These are phyloP conservation scores for Antechinus flavipes DNA, from an alignment of 2,113 vertebrate genomes.

Conservation along the genomic window DNA sequence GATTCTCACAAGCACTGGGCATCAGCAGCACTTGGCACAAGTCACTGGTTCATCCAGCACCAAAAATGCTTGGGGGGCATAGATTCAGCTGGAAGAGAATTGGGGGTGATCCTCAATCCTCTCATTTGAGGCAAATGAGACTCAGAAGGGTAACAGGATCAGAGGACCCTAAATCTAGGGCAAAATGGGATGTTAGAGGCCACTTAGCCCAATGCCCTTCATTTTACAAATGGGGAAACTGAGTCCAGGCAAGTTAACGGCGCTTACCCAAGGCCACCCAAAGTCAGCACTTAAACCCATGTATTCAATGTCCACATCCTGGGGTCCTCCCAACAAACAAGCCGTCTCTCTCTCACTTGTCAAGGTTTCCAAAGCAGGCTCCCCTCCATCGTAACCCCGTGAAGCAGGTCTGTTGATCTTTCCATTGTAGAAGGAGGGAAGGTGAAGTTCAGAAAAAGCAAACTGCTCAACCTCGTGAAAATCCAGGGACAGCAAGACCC, in stretches of 20 bases:
- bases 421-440: not conserved
- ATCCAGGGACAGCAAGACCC: not conserved
- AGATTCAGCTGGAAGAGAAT: not conserved
- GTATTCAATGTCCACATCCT: not conserved
- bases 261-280: not conserved
- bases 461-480: not conserved
- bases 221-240: not conserved
- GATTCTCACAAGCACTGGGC: not conserved
- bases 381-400: rapidly evolving
- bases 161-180: too few relatives aligned
- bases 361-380: not conserved
- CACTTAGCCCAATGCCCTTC: not conserved
- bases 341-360: not conserved
- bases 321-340: not conserved
- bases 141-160: not conserved
- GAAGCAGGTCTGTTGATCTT: not conserved
- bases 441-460: not conserved
- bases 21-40: not conserved
- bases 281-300: not conserved
- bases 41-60: not conserved
- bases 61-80: not conserved
- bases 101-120: not conserved
- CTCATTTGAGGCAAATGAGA: not conserved
- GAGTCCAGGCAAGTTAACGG: not conserved
- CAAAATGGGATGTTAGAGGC: not conserved